phyloP scores from a whole-genome alignment of 2,113 vertebrate species.

The Saccopteryx leptura region DNA sequence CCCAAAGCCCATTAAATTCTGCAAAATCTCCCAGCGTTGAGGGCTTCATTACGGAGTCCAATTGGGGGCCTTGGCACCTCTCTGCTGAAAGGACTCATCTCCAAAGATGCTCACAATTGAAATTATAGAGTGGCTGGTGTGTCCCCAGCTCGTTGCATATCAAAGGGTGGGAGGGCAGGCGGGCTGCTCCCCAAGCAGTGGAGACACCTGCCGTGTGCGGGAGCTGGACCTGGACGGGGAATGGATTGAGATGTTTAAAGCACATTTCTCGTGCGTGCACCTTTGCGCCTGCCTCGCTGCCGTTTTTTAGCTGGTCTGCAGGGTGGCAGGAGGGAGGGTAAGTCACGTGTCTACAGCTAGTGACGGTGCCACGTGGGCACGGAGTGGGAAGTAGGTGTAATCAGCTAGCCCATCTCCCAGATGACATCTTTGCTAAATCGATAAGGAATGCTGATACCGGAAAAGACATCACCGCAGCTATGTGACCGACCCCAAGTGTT shows the following conservation, averaged over 20 bases:
- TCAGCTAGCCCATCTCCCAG: background rate
- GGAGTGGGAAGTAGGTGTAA: background rate
- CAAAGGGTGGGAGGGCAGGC: slow-evolving; percentile 85
- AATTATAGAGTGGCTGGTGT: slow-evolving; percentile 84
- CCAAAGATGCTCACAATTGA: slow-evolving; percentile 76
- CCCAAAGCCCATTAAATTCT: slow-evolving; percentile 90
- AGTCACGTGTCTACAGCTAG: background rate
- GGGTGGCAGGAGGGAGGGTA: background rate
- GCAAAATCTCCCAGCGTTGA: slow-evolving; percentile 85
- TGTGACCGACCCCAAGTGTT: background rate
- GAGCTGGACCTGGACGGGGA: slow-evolving; percentile 72
- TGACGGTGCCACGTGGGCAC: background rate
- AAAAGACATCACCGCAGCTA: background rate
- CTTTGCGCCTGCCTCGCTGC: slow-evolving; percentile 26
- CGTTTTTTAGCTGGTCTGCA: slow-evolving; percentile 43
- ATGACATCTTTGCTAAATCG: background rate
- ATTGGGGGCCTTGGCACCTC: slow-evolving; percentile 41
- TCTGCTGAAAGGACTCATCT: slow-evolving; percentile 13
- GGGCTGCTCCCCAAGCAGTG: slow-evolving; percentile 68
- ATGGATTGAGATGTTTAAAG: slow-evolving; percentile 81
- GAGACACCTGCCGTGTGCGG: slow-evolving; percentile 41
- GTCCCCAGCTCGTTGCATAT: slow-evolving; percentile 87
- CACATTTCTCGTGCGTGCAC: slow-evolving; percentile 38
- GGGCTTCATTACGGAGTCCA: slow-evolving; percentile 75
- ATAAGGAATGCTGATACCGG: background rate